Evolutionary conservation across 2,888 invertebrate genomes (phyloP).

Genomic region (Acrobasis repandana): DNA sequence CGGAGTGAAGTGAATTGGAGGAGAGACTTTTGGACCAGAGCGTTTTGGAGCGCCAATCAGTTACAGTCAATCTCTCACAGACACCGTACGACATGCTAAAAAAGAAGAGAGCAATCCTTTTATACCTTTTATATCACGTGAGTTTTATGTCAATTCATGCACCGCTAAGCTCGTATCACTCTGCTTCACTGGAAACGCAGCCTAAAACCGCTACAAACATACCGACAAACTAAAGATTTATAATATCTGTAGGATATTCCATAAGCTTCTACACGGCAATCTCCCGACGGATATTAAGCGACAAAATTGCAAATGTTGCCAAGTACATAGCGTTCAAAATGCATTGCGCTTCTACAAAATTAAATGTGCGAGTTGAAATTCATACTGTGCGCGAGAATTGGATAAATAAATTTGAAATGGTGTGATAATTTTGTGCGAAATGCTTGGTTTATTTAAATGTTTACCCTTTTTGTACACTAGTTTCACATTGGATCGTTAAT

Average conservation of each 20-base stretch:
- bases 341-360: slow-evolving; percentile 20
- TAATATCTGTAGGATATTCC: slow-evolving; percentile 6
- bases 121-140: no score
- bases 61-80: no score
- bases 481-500: neutral
- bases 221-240: slow-evolving; percentile 16
- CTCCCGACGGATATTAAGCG: slow-evolving; percentile 30
- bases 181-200: no score
- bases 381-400: slow-evolving; percentile 1
- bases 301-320: slow-evolving; percentile 25
- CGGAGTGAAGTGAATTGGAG: no score
- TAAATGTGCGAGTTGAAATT: slow-evolving; percentile 10
- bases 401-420: slow-evolving; percentile 5
- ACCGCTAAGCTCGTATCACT: no score
- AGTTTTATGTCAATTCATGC: no score
- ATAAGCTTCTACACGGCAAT: slow-evolving; percentile 21
- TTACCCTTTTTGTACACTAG: neutral
- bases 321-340: slow-evolving; percentile 10
- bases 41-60: no score
- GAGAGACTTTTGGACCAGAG: no score
- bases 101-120: no score
- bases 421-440: neutral
- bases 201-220: neutral
- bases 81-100: no score
- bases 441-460: neutral